These are phyloP conservation scores for Fragariocoptes setiger DNA, from an alignment of 1,140 invertebrate genomes.

Conservation along the genomic window DNA sequence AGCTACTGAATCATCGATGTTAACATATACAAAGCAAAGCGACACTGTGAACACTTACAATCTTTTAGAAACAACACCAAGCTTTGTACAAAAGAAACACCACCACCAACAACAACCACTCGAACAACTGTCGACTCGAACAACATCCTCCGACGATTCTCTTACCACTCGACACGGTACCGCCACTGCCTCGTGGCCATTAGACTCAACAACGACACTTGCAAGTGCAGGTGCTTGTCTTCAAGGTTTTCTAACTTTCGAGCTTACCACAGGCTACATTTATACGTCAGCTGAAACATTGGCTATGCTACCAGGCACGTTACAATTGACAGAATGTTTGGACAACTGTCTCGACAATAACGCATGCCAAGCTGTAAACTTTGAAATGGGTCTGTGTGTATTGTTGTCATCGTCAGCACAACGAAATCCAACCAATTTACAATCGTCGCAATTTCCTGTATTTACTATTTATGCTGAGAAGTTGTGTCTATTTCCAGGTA, in stretches of 20 bases:
- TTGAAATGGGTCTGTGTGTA: conserved; percentile 74
- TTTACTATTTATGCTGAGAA: conserved; percentile 89
- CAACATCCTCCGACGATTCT: no score
- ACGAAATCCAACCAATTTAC: conserved; percentile 46
- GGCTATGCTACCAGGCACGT: conserved; percentile 52
- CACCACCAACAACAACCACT: background rate
- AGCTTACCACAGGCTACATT: conserved; percentile 65
- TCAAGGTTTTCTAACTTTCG: conserved; percentile 24
- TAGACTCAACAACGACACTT: no score
- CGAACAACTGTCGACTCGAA: background rate
- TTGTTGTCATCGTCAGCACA: conserved; percentile 59
- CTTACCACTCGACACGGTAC: no score
- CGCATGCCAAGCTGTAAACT: conserved; percentile 63
- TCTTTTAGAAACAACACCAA: no score
- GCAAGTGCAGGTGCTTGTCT: background rate
- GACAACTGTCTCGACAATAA: conserved; percentile 59
- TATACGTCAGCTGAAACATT: conserved; percentile 46
- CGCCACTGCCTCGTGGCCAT: no score
- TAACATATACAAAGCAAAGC: no score
- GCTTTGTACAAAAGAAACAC: conserved; percentile 3
- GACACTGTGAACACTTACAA: no score
- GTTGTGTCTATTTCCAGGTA: conserved; percentile 31
- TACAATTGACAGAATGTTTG: conserved; percentile 68
- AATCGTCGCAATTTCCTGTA: conserved; percentile 66
- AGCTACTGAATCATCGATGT: no score